Percentiles rank a stretch among this genome's conserved stretches.
These are phyloP conservation scores for Glareola pratincola DNA, from an alignment of 2,113 vertebrate species.

Conservation along the genomic window DNA sequence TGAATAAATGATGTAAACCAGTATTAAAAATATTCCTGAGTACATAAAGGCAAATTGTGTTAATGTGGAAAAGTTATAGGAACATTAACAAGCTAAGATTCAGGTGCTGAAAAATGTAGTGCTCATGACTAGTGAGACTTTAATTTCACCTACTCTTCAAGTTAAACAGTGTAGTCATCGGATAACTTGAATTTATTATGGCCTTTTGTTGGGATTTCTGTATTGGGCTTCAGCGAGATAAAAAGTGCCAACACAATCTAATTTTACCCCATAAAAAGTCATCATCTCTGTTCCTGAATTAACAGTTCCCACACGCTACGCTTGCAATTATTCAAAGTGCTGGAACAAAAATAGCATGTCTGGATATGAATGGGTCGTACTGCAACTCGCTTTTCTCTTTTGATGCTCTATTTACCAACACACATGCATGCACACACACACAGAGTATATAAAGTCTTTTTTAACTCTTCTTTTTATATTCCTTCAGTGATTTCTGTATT, in stretches of 20 bases:
- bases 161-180: background rate
- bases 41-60: background rate
- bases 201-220: background rate
- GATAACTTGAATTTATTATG: background rate
- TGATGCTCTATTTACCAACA: background rate
- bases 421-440: fast-evolving
- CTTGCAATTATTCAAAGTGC: background rate
- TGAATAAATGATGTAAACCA: background rate
- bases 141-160: background rate
- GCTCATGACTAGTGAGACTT: background rate
- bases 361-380: background rate
- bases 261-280: background rate
- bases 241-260: background rate
- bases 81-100: background rate
- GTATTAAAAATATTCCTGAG: background rate
- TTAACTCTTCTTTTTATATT: background rate
- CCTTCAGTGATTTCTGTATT: background rate
- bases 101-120: background rate
- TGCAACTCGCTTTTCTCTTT: background rate
- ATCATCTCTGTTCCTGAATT: background rate
- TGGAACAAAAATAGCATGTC: background rate
- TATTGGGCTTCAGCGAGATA: background rate
- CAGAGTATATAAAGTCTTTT: background rate
- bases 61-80: background rate
- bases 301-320: background rate